phyloP scores from a whole-genome alignment of 92 coral and sea anemone genomes.

The Galaxea fascicularis region DNA sequence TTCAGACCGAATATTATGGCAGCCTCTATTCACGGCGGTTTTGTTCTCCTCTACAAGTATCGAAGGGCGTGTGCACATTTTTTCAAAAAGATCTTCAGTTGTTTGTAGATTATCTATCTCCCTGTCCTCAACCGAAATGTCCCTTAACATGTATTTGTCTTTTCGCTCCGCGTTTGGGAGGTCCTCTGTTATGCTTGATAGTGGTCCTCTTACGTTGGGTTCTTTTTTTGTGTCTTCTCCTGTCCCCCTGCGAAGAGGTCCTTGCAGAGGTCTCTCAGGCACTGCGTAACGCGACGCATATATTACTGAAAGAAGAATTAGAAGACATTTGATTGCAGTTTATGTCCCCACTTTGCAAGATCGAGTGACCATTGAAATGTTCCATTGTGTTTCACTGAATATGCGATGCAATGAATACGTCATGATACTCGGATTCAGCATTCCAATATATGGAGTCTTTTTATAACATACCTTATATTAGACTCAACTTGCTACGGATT shows the following conservation, averaged over 20 bases:
- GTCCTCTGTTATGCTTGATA: background rate
- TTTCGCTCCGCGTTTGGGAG: conserved; percentile 10
- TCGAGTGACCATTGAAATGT: too few species aligned
- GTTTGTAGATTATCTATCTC: conserved; percentile 13
- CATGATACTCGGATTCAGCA: too few species aligned
- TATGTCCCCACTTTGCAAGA: background rate
- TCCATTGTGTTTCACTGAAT: too few species aligned
- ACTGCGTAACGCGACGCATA: conserved; percentile 35
- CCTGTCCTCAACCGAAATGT: conserved; percentile 25
- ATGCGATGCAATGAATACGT: too few species aligned
- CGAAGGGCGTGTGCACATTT: conserved; percentile 1
- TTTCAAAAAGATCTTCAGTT: conserved; percentile 16
- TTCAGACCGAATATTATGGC: background rate
- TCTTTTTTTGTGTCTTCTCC: background rate
- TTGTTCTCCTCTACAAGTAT: background rate
- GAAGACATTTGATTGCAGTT: background rate
- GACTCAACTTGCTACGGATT: too few species aligned
- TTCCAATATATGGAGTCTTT: too few species aligned
- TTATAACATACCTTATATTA: too few species aligned
- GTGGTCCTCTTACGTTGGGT: background rate
- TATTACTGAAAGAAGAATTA: background rate
- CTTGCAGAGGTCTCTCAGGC: background rate
- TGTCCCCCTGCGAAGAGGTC: background rate
- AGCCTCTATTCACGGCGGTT: background rate
- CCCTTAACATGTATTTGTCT: conserved; percentile 6